These are phyloP conservation scores for Cryptophagus acutangulus DNA, from an alignment of 2,888 invertebrate genomes.

Conservation along the genomic window DNA sequence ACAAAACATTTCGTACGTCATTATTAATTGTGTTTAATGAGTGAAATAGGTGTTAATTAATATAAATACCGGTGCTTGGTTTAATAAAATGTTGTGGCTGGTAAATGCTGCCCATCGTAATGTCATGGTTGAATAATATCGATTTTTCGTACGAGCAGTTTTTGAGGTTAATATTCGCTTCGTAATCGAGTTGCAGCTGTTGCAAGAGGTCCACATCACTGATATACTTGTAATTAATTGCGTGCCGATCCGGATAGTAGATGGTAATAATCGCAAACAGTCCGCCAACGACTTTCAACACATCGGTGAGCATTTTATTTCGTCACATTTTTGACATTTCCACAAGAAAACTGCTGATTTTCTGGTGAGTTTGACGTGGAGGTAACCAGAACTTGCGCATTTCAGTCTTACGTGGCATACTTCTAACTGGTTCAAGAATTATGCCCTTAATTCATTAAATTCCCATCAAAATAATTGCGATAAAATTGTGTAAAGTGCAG, in stretches of 20 bases:
- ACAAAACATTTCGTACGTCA: no score
- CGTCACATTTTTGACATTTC: slow-evolving; percentile 4
- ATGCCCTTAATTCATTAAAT: slow-evolving; percentile 34
- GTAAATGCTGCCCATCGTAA: slow-evolving; percentile 29
- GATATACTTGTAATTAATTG: slow-evolving; percentile 41
- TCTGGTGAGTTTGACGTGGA: slow-evolving; percentile 47
- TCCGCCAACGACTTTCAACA: slow-evolving; percentile 23
- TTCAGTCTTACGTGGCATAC: slow-evolving; percentile 58
- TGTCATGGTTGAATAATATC: slow-evolving; percentile 32
- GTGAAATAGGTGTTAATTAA: no score
- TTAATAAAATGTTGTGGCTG: slow-evolving; percentile 23
- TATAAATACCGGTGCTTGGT: slow-evolving; percentile 27
- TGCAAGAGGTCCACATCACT: slow-evolving; percentile 28
- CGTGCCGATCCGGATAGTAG: slow-evolving; percentile 43
- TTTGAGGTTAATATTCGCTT: slow-evolving; percentile 30
- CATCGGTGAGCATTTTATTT: slow-evolving; percentile 27
- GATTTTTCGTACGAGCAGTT: slow-evolving; percentile 37
- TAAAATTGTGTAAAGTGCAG: no score
- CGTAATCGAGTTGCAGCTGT: slow-evolving; percentile 31
- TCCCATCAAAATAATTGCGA: no score
- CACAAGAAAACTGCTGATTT: slow-evolving; percentile 11
- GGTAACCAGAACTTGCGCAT: slow-evolving; percentile 52
- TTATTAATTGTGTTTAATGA: no score
- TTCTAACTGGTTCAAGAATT: slow-evolving; percentile 31
- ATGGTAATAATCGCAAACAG: slow-evolving; percentile 32